Conservation (phyloP, 2,888 invertebrate species). For the Dendrolimus pini region DNA sequence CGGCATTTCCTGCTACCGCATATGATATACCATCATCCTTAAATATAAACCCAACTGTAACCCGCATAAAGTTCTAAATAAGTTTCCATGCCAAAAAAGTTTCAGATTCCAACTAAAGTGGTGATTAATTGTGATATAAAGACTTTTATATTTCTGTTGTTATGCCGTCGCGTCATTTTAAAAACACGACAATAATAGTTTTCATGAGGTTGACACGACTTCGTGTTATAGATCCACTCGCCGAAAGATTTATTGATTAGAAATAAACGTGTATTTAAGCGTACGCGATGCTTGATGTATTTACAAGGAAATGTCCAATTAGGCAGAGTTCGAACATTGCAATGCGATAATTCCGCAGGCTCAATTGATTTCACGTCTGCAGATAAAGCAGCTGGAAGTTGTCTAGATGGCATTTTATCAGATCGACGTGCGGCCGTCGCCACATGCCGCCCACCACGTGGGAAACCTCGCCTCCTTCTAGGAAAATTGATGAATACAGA, state of each 20-base stretch:
- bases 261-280: neutral
- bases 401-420: slow-evolving; percentile 59
- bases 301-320: slow-evolving; percentile 61
- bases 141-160: slow-evolving; percentile 66
- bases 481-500: slow-evolving; percentile 18
- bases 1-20: slow-evolving; percentile 70
- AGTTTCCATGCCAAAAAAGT: slow-evolving; percentile 17
- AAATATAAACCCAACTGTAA: slow-evolving; percentile 25
- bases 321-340: slow-evolving; percentile 53
- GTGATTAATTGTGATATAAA: slow-evolving; percentile 73
- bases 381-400: slow-evolving; percentile 65
- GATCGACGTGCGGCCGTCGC: slow-evolving; percentile 61
- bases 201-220: slow-evolving; percentile 35
- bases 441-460: slow-evolving; percentile 55
- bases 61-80: slow-evolving; percentile 26
- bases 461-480: slow-evolving; percentile 30
- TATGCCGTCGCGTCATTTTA: slow-evolving; percentile 55
- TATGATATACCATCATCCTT: slow-evolving; percentile 18
- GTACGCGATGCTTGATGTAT: neutral
- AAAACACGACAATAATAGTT: slow-evolving; percentile 39
- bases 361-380: slow-evolving; percentile 64
- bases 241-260: neutral
- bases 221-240: slow-evolving; percentile 16
- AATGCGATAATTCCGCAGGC: slow-evolving; percentile 66
- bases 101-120: slow-evolving; percentile 43